Evolutionary conservation across 2,888 invertebrate species (phyloP), one percentile per base, ranked within the genome.

Genomic region (Carpatolechia fugitivella): DNA sequence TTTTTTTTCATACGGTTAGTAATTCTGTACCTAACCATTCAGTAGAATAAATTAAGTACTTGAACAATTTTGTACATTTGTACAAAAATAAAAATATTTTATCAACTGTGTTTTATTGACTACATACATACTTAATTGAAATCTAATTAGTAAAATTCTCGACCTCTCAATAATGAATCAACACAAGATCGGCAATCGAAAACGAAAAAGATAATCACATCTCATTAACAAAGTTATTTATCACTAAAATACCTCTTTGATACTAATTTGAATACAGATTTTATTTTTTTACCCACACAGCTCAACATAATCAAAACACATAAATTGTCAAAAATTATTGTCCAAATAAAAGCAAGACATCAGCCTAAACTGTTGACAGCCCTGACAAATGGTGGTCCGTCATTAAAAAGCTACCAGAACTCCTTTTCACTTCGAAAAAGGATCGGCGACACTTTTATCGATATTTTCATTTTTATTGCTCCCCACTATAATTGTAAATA

Each of bases 351-450:
- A 77, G 76, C 70, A 68, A 75, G 70, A 75, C 70, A 75, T 72
- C 71, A 66, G 58, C 65, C 76, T 74, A 69, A 83, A 82, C 84
- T 85, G 88, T 88, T 87, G 88, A 88, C 88, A 87, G 81, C 71
- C 66, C 64, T 84, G 85, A 88, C 88, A 85, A 86, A 88, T 86
- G 82, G 68, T 81, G 82, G 81, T 80, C 79, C 76, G 77, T 72
- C 73, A 71, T 76, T 80, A 80, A 74, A 72, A 69, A 65, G 86
- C 87, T 87, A 85, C 88, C 81, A 81, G 72, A 24, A 41, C 0
- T 24, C 33, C 33, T 13, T n/a, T 24, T 18, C 18, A 4, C 1
- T 20, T 41, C 18, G 11, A 7, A n/a, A 29, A 44, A 3, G 29
- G 2, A n/a, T 20, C 18, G 44, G 29, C 44, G 44, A 44, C 44